Evolutionary conservation across 2,888 invertebrate species (phyloP).

Genomic region (Amiota mariae): DNA sequence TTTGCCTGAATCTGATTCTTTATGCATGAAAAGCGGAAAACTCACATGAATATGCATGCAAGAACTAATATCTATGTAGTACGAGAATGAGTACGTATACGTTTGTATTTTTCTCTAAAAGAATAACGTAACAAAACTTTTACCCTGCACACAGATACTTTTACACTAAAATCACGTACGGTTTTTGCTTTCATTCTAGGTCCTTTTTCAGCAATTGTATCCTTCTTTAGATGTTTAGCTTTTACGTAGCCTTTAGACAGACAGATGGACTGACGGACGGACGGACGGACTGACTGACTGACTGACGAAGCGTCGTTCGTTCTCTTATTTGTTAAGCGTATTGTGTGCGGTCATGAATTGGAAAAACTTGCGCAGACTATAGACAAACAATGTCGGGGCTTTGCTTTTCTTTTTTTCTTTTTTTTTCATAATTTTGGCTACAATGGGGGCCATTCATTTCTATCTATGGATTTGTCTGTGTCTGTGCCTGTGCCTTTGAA

Average conservation of each 20-base stretch:
- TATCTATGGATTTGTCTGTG: slow-evolving; percentile 16
- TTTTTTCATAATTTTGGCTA: slow-evolving; percentile 13
- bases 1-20: slow-evolving; percentile 28
- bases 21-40: slow-evolving; percentile 58
- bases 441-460: slow-evolving; percentile 16
- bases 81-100: no score
- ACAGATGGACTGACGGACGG: not conserved
- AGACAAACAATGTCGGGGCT: slow-evolving; percentile 58
- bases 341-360: slow-evolving; percentile 58
- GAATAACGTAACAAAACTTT: slow-evolving; percentile 1
- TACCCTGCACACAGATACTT: slow-evolving; percentile 17
- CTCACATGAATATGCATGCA: slow-evolving; percentile 55
- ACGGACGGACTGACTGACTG: not conserved
- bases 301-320: not conserved
- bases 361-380: slow-evolving; percentile 62
- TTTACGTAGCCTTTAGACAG: not conserved
- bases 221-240: no score
- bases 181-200: not conserved
- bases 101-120: no score
- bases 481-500: slow-evolving; percentile 7
- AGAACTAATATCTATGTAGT: not conserved
- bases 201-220: not conserved
- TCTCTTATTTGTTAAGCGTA: slow-evolving; percentile 61
- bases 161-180: not conserved
- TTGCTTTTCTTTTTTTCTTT: slow-evolving; percentile 16